Conservation (phyloP, 2,797 vertebrate species). For the Acanthurus leucopareius region DNA sequence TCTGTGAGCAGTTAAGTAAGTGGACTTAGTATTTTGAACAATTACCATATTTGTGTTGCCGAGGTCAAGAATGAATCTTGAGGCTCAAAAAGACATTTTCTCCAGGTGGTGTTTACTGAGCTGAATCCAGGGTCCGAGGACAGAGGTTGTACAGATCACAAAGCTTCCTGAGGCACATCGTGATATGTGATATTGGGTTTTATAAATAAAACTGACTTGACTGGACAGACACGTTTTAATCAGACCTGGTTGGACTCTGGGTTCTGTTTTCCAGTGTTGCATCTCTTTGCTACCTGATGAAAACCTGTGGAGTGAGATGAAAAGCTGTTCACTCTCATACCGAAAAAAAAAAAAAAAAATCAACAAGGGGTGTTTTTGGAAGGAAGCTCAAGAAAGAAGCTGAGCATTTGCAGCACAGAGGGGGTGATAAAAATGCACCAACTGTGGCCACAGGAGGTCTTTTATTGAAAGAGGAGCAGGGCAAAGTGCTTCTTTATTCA, state of each 20-base stretch:
- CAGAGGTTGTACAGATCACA: not conserved
- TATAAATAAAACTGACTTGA: not conserved
- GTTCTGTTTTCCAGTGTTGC: constrained; percentile 1
- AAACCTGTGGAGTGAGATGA: not conserved
- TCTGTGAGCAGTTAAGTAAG: too few relatives aligned
- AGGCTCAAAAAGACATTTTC: not conserved
- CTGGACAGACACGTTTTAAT: not conserved
- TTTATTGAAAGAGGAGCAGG: constrained; percentile 22
- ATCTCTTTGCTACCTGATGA: not conserved
- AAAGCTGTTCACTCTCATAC: constrained; percentile 7
- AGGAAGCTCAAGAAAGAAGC: constrained; percentile 4
- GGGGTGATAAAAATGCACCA: constrained; percentile 29
- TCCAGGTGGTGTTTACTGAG: too few relatives aligned
- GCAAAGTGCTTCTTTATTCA: constrained; percentile 39
- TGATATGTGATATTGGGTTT: not conserved
- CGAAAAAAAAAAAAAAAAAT: not conserved
- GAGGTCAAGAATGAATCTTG: not conserved
- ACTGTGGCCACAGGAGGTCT: constrained; percentile 37
- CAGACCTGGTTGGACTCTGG: not conserved
- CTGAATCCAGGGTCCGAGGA: not conserved
- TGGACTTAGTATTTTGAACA: not conserved
- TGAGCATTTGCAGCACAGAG: constrained; percentile 16
- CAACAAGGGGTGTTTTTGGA: not conserved
- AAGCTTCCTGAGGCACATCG: not conserved
- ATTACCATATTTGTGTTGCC: not conserved